Evolutionary conservation across 2,797 vertebrate species (phyloP), one percentile per base, ranked within the genome.

Genomic region (Helarctos malayanus): DNA sequence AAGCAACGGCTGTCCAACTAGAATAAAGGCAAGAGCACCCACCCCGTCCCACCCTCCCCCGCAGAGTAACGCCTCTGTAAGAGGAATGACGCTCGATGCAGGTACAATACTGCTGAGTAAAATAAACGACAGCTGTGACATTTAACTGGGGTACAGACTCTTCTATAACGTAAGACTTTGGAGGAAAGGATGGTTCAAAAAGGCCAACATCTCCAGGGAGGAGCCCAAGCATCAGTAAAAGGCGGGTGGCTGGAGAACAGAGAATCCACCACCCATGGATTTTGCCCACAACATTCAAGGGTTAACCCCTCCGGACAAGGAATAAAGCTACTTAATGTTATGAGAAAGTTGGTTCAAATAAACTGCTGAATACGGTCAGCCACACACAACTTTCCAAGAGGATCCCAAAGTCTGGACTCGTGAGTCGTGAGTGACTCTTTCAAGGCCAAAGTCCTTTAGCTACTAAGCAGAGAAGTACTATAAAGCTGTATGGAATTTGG

Each of bases 311-410:
- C 38, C 25, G 49, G 73, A 95, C 25, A 32, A 83, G 57, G 29
- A 75, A 96, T 81, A 52, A 94, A 27, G 52, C 71, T 80, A 47
- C 57, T 49, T 49, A 83, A 59, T 25, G 27, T 25, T 54, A 91
- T 81, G 79, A 94, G 87, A 95, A 88, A 87, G 27, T 94, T 73
- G 75, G 13, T 54, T 83, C 82, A 75, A 75, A 89, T 68, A 78
- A 80, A 65, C 25, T 63, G 65, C 68, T 38, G 76, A 83, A 19
- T 68, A 69, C 8, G 80, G 63, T 73, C 32, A 83, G 59, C 47
- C 78, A 94, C 14, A 94, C 14, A 75, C 35, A 61, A 38, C 38
- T 89, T 38, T 38, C 9, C 29, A n/a, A 75, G 11, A 97, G 38
- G 61, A 81, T n/a, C 23, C 32, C 61, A 86, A 38, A 35, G 38